Conservation (phyloP, 2,113 vertebrate genomes). For the Eubucco bourcierii region DNA sequence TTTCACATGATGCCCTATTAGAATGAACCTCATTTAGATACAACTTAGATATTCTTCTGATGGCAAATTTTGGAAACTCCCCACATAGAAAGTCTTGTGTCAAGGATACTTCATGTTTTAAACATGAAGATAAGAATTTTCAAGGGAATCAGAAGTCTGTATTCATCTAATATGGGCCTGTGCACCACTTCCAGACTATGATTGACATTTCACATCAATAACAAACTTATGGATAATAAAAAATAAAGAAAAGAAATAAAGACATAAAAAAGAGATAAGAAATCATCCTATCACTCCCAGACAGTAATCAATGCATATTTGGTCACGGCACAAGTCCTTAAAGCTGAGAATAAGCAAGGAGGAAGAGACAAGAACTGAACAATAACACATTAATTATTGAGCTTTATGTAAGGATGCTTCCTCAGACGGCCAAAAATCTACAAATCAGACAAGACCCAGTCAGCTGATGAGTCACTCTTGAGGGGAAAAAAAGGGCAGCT, state of each 20-base stretch:
- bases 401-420: constrained; percentile 22
- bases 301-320: constrained; percentile 29
- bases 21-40: neutral
- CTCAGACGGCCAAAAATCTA: constrained; percentile 26
- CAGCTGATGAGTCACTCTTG: constrained; percentile 36
- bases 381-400: constrained; percentile 13
- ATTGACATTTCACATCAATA: neutral
- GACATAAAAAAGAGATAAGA: neutral
- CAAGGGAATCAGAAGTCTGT: neutral
- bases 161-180: neutral
- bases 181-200: neutral
- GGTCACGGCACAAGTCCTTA: neutral
- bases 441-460: constrained; percentile 18
- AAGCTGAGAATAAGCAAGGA: neutral
- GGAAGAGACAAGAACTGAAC: constrained; percentile 13
- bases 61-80: neutral
- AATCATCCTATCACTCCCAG: neutral
- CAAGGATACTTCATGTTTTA: neutral
- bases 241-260: neutral
- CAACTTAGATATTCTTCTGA: neutral
- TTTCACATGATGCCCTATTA: neutral
- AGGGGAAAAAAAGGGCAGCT: neutral
- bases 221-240: neutral
- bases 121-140: neutral
- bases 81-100: neutral